phyloP scores from a whole-genome alignment of 2,797 vertebrate species.

The Arnoldichthys spilopterus region DNA sequence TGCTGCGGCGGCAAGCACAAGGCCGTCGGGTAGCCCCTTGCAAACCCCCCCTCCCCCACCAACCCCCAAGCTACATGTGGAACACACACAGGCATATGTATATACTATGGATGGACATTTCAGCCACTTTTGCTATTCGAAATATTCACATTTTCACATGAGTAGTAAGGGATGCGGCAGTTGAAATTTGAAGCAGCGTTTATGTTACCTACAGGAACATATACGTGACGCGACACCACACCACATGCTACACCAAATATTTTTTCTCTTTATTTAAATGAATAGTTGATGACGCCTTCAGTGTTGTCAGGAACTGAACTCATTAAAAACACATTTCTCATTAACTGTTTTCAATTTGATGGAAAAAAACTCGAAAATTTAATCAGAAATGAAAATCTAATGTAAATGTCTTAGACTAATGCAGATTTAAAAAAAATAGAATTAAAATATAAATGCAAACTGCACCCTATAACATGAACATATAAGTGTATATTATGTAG shows the following conservation, averaged over 20 bases:
- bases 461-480: not conserved
- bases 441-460: not conserved
- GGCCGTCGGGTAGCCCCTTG: slow-evolving; percentile 83
- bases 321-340: not conserved
- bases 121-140: not conserved
- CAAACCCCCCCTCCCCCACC: not conserved
- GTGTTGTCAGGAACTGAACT: not conserved
- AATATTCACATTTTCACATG: not conserved
- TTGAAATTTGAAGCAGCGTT: not conserved
- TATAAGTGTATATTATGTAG: not conserved
- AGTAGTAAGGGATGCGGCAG: not conserved
- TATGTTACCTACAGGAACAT: not conserved
- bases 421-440: not conserved
- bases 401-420: not conserved
- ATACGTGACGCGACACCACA: not conserved
- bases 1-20: slow-evolving; percentile 97
- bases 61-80: not conserved
- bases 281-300: not conserved
- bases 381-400: not conserved
- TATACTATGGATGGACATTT: slow-evolving; percentile 6
- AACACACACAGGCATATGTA: slow-evolving; percentile 11
- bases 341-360: not conserved
- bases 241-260: not conserved
- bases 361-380: not conserved
- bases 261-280: not conserved